Percentiles rank a stretch among this genome's conserved stretches.
Evolutionary conservation across 2,113 vertebrate genomes (phyloP).

Genomic region (Rhipidura dahli): DNA sequence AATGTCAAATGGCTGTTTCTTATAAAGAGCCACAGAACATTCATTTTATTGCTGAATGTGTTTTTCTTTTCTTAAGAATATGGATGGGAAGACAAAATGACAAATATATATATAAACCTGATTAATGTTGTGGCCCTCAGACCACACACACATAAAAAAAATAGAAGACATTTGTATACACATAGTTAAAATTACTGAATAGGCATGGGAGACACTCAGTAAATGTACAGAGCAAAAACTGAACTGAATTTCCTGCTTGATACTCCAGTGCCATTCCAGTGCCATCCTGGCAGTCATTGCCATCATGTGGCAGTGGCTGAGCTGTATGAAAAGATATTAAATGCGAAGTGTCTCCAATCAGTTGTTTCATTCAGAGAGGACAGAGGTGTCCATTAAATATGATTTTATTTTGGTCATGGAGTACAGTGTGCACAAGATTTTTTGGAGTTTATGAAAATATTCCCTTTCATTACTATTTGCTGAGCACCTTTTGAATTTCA

Average conservation of each 20-base stretch:
- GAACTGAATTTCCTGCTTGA: neutral
- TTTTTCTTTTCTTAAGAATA: slow-evolving; percentile 26
- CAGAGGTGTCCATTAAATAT: neutral
- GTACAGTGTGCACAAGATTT: neutral
- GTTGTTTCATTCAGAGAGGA: neutral
- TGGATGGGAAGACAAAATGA: slow-evolving; percentile 19
- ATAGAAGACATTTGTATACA: neutral
- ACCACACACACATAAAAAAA: neutral
- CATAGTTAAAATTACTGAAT: neutral
- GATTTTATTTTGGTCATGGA: neutral
- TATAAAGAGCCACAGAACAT: neutral
- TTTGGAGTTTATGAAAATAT: neutral
- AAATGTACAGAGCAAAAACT: neutral
- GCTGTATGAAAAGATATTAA: neutral
- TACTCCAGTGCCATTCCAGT: neutral
- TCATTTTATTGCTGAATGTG: slow-evolving; percentile 21
- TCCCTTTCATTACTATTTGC: neutral
- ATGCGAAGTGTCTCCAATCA: rapidly evolving
- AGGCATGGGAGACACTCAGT: neutral
- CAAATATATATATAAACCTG: neutral
- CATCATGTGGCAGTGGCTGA: neutral
- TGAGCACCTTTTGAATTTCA: neutral
- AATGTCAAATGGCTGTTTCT: slow-evolving; percentile 20
- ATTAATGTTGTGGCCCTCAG: slow-evolving; percentile 4
- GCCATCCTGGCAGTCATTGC: neutral